Base-by-base conservation (phyloP, 1,140 invertebrate species). In the Drosophila triauraria region DNA sequence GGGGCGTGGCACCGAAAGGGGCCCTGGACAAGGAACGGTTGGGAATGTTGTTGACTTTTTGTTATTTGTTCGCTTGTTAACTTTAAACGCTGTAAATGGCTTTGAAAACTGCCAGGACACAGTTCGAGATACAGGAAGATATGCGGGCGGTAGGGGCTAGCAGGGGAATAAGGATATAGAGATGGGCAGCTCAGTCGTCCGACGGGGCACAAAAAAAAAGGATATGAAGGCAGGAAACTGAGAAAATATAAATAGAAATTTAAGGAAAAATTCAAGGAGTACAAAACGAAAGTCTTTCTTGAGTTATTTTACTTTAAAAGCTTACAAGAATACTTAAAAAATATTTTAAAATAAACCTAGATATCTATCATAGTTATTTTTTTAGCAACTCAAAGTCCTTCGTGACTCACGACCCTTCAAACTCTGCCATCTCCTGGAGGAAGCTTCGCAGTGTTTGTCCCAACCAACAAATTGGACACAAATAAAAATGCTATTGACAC, bases 401-500 rank as follows among this genome's bases (percentile, higher is more conserved):
- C 63, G 63, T 65, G 61, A 46, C 64, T 56, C 63, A 69, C 64
- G 67, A 23, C 6, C 10, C 32, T 23, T 48, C 32, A 15, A 20
- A 8, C 2, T 2, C 10, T 12, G 6, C 17, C 74, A 75, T 75
- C 71, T 43, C 60, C 27, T 58, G 4, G 12, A 2, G 23, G 23
- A 6, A 20, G 54, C 59, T 42, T 46, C 10, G 15, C 60, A 63
- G 42, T 82, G 82, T 74, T 78, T 69, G 72, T 79, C 69, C 60
- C 71, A 65, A 82, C 65, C 77, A 87, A 56, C 84, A 75, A 91
- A 91, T 91, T 91, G 88, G 90, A 85, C 90, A 91, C 84, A 91
- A 91, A 91, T 91, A 91, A 88, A 91, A 91, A 85, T 86, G 79
- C 77, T 91, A 90, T 91, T 91, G 88, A 91, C 88, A 91, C 90